Conservation (phyloP, 1,140 invertebrate species). For the Cryptotermes secundus region DNA sequence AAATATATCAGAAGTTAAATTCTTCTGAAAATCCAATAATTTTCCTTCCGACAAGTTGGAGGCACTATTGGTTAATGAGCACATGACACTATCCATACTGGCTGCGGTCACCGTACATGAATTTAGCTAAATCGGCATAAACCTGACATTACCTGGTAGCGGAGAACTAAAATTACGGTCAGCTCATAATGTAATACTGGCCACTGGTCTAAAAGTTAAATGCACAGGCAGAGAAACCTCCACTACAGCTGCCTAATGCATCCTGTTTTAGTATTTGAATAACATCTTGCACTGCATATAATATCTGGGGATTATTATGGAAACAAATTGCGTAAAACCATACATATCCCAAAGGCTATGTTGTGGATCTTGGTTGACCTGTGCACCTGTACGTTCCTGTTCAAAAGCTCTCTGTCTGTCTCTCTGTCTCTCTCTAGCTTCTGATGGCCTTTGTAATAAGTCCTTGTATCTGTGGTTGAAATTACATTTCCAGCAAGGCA, state of each 20-base stretch:
- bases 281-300: neutral
- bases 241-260: neutral
- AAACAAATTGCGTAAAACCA: constrained; percentile 6
- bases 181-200: no score
- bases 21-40: no score
- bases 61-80: neutral
- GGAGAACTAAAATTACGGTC: neutral
- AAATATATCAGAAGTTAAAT: no score
- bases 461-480: no score
- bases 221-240: neutral
- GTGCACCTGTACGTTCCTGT: neutral
- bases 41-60: no score
- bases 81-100: neutral
- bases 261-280: neutral
- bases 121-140: neutral
- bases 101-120: neutral
- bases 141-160: neutral
- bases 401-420: neutral
- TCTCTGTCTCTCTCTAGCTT: no score
- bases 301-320: neutral
- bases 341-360: neutral
- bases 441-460: no score
- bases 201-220: no score
- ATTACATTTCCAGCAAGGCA: no score
- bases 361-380: no score